Evolutionary conservation across 2,797 vertebrate species (phyloP).

Genomic region (Selene dorsalis): DNA sequence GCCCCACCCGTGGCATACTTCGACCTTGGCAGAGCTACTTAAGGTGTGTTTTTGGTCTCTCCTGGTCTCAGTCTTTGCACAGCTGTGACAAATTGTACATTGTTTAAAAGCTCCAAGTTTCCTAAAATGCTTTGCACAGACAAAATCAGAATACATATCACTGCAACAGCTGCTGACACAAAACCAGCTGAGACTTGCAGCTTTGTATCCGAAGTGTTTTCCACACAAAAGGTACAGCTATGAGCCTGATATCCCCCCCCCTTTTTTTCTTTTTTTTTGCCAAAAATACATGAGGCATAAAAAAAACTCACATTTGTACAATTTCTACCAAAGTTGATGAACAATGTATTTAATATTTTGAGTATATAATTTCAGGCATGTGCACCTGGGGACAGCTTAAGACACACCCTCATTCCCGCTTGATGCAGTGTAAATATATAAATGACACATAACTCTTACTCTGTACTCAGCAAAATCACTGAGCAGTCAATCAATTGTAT

Average conservation of each 20-base stretch:
- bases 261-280: neutral
- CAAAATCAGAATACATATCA: too few species aligned
- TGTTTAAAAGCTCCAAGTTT: neutral
- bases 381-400: neutral
- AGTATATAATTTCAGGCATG: neutral
- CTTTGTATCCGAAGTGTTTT: neutral
- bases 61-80: neutral
- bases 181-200: neutral
- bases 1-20: neutral
- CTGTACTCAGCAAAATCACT: neutral
- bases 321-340: neutral
- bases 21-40: neutral
- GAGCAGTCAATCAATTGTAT: neutral
- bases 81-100: neutral
- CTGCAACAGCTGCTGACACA: neutral
- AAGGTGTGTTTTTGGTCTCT: neutral
- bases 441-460: slow-evolving; percentile 5
- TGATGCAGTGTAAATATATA: neutral
- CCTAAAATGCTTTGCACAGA: too few species aligned
- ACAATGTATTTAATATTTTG: neutral
- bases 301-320: neutral
- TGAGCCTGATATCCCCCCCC: neutral
- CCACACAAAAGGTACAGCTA: neutral
- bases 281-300: neutral
- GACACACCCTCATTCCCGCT: neutral